A percentile compares a stretch with the other conserved stretches of the same genome.
phyloP scores from a whole-genome alignment of 92 coral and sea anemone species.

The Siderastrea radians region DNA sequence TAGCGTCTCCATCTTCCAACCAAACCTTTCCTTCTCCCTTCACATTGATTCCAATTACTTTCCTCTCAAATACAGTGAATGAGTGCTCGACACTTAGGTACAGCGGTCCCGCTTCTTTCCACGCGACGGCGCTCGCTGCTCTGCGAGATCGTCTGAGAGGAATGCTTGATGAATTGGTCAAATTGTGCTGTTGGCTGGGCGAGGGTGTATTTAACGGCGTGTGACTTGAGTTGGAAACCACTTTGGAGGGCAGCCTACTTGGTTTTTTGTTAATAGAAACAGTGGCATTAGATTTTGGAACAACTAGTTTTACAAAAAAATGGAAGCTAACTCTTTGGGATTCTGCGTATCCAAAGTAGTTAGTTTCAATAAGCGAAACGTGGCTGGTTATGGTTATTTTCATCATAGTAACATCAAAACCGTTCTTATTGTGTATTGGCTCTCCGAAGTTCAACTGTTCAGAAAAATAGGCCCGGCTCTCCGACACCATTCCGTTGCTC shows the following conservation, averaged over 20 bases:
- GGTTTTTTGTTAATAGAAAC: not conserved
- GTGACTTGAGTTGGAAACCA: not conserved
- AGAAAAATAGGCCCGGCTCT: conserved; percentile 17
- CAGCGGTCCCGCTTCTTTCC: not conserved
- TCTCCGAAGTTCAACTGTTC: conserved; percentile 58
- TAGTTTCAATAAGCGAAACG: conserved; percentile 24
- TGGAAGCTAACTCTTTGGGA: not conserved
- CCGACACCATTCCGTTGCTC: conserved; percentile 53
- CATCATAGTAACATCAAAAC: conserved; percentile 29
- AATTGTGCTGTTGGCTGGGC: not conserved
- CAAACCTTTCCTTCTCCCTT: not conserved
- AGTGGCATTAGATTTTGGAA: not conserved
- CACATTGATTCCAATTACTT: not conserved
- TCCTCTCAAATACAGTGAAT: conserved; percentile 32
- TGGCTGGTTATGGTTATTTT: conserved; percentile 29
- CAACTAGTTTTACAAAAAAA: conserved; percentile 15
- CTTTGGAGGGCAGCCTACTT: not conserved
- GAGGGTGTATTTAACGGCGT: not conserved
- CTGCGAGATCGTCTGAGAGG: not conserved
- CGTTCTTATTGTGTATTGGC: conserved; percentile 33
- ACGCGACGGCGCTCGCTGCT: not conserved
- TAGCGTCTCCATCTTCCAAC: not conserved
- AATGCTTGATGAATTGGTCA: not conserved
- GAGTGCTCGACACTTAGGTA: not conserved
- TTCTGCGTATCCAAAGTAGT: conserved; percentile 25